phyloP scores from a whole-genome alignment of 2,888 invertebrate genomes.

The Lissonota sp. region DNA sequence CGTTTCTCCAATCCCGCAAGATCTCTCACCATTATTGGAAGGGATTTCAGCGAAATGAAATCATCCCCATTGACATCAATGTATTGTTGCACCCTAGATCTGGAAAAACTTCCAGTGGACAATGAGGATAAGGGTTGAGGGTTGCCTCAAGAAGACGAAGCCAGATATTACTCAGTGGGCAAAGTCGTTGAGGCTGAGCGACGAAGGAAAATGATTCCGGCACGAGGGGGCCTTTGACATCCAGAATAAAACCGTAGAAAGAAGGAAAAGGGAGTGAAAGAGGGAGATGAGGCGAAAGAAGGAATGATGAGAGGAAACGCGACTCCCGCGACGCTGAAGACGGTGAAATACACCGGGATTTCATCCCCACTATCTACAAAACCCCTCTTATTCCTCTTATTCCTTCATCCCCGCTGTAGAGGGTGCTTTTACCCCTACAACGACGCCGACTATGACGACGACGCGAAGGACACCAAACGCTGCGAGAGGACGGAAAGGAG shows the following conservation, averaged over 20 bases:
- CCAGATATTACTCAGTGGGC: neutral
- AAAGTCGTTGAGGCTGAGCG: conserved; percentile 32
- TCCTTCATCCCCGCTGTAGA: neutral
- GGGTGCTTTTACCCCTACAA: conserved; percentile 26
- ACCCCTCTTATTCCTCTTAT: conserved; percentile 31
- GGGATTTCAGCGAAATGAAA: too few relatives aligned
- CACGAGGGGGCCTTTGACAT: conserved; percentile 38
- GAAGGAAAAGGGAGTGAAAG: conserved; percentile 20
- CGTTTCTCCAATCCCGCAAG: too few relatives aligned
- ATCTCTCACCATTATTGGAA: too few relatives aligned
- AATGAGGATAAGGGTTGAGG: neutral
- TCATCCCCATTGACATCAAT: too few relatives aligned
- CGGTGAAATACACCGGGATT: conserved; percentile 79
- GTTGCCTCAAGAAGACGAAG: neutral
- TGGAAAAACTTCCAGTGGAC: neutral
- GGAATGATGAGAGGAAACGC: conserved; percentile 58
- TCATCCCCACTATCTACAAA: conserved; percentile 75
- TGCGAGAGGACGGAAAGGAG: conserved; percentile 43
- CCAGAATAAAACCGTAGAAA: conserved; percentile 59
- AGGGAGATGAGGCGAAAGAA: conserved; percentile 40
- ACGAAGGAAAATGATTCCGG: conserved; percentile 21
- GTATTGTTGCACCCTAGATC: too few relatives aligned
- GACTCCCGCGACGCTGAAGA: conserved; percentile 71
- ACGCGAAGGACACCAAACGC: conserved; percentile 56
- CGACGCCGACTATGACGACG: conserved; percentile 55